phyloP scores from a whole-genome alignment of 2,888 invertebrate species.

The Drosophila barbarae region DNA sequence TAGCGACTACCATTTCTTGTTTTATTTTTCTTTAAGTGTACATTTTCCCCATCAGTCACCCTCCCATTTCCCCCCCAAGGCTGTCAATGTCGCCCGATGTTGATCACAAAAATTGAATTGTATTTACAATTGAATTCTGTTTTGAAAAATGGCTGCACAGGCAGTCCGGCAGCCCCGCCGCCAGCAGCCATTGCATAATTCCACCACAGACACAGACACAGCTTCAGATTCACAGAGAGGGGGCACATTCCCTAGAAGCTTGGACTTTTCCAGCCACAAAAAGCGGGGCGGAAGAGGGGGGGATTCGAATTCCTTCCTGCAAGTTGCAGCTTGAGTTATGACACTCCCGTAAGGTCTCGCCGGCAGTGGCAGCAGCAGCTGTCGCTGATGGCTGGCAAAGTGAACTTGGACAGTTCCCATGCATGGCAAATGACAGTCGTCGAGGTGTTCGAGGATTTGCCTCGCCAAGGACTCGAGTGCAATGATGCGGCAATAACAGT shows the following conservation, averaged over 20 bases:
- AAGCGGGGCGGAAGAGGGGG: too few species aligned
- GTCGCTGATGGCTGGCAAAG: slow-evolving; percentile 34
- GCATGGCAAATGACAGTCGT: slow-evolving; percentile 60
- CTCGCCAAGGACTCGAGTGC: slow-evolving; percentile 34
- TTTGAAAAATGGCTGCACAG: slow-evolving; percentile 62
- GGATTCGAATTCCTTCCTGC: slow-evolving; percentile 2
- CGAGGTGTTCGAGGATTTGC: slow-evolving; percentile 47
- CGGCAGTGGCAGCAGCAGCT: slow-evolving; percentile 18
- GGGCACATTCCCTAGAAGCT: not conserved
- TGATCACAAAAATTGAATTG: slow-evolving; percentile 74
- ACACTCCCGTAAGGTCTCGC: slow-evolving; percentile 38
- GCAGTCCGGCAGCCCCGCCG: slow-evolving; percentile 3
- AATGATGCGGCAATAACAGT: slow-evolving; percentile 46
- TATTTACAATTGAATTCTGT: slow-evolving; percentile 69
- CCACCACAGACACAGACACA: slow-evolving; percentile 25
- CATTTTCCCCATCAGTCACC: slow-evolving; percentile 5
- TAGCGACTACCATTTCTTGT: not conserved
- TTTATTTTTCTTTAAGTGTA: slow-evolving; percentile 19
- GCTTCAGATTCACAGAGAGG: not conserved
- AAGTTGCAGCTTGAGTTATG: slow-evolving; percentile 44
- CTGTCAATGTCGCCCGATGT: slow-evolving; percentile 59
- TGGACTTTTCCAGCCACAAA: slow-evolving; percentile 10
- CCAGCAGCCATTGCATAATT: slow-evolving; percentile 53
- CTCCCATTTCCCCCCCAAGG: slow-evolving; percentile 23
- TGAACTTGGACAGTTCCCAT: slow-evolving; percentile 53